phyloP scores from a whole-genome alignment of 2,888 invertebrate genomes.

The Apomyelois bistriatella region DNA sequence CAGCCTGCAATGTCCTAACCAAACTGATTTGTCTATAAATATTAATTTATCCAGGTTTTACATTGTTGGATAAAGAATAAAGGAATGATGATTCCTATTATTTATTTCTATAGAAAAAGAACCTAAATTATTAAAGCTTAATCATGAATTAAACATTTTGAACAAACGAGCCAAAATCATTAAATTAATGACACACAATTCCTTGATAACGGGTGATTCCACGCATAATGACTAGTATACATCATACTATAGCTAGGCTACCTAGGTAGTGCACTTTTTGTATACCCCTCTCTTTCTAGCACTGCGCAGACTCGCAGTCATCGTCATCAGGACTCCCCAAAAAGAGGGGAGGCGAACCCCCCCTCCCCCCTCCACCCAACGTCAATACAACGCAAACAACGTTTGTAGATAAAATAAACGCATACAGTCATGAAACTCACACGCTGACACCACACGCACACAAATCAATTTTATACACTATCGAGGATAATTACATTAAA shows the following conservation, averaged over 20 bases:
- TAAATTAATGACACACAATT: constrained; percentile 9
- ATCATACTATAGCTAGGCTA: constrained; percentile 29
- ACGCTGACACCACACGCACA: constrained; percentile 27
- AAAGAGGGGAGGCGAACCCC: constrained; percentile 25
- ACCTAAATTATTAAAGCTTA: neutral
- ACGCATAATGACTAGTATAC: constrained; percentile 47
- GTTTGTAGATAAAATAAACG: constrained; percentile 64
- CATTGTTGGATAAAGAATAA: no score
- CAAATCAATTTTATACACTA: constrained; percentile 60
- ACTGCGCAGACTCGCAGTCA: constrained; percentile 68
- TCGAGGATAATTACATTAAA: constrained; percentile 72
- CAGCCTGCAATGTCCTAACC: no score
- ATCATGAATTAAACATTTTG: neutral
- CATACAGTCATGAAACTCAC: constrained; percentile 27
- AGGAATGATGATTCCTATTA: no score
- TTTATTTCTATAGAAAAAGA: no score
- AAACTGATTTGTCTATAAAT: no score
- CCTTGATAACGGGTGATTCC: constrained; percentile 39
- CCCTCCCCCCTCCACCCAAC: constrained; percentile 41
- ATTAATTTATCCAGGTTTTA: no score
- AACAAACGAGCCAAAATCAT: constrained; percentile 9
- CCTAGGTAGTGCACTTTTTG: constrained; percentile 40
- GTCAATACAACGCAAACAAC: constrained; percentile 66
- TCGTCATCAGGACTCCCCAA: constrained; percentile 54
- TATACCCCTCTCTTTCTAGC: constrained; percentile 48